Evolutionary conservation across 2,113 vertebrate species (phyloP).

Genomic region (Elephantulus edwardii): DNA sequence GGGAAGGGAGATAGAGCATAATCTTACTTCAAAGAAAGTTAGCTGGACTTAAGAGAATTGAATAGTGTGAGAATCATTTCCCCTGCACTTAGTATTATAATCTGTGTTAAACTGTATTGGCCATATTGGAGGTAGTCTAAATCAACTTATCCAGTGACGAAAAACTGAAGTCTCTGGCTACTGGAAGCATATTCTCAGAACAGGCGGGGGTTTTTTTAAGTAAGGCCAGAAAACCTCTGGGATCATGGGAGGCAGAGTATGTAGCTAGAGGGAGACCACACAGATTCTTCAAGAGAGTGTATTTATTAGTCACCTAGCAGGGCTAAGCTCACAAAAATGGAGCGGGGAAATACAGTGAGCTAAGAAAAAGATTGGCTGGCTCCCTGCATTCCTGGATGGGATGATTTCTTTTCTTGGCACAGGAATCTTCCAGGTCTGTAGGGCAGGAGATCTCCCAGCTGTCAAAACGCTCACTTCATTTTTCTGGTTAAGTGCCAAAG

Average conservation of each 20-base stretch:
- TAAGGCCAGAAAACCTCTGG: slow-evolving; percentile 2
- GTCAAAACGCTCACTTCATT: slow-evolving; percentile 54
- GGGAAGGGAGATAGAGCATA: slow-evolving; percentile 9
- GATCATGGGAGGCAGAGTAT: not conserved
- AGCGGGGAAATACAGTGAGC: not conserved
- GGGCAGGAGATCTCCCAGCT: slow-evolving; percentile 50
- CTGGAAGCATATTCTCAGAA: slow-evolving; percentile 2
- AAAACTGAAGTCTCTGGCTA: not conserved
- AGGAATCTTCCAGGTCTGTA: slow-evolving; percentile 36
- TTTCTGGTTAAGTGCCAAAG: slow-evolving; percentile 63
- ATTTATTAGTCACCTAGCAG: slow-evolving; percentile 14
- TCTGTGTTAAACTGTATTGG: not conserved
- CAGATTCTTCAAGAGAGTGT: not conserved
- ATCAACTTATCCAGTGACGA: slow-evolving; percentile 9
- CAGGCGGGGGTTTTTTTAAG: slow-evolving; percentile 19
- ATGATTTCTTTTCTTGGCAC: slow-evolving; percentile 33
- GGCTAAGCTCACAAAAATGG: slow-evolving; percentile 2
- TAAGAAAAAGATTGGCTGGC: not conserved
- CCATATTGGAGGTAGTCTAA: not conserved
- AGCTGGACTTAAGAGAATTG: slow-evolving; percentile 36
- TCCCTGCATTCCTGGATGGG: not conserved
- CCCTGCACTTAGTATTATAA: not conserved
- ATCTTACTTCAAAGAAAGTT: slow-evolving; percentile 20
- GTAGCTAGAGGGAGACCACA: slow-evolving; percentile 31
- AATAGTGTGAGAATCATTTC: not conserved